Percentiles rank a stretch among this genome's conserved stretches.
These are phyloP conservation scores for Hydropsyche tenuis DNA, from an alignment of 1,140 invertebrate species.

Conservation along the genomic window DNA sequence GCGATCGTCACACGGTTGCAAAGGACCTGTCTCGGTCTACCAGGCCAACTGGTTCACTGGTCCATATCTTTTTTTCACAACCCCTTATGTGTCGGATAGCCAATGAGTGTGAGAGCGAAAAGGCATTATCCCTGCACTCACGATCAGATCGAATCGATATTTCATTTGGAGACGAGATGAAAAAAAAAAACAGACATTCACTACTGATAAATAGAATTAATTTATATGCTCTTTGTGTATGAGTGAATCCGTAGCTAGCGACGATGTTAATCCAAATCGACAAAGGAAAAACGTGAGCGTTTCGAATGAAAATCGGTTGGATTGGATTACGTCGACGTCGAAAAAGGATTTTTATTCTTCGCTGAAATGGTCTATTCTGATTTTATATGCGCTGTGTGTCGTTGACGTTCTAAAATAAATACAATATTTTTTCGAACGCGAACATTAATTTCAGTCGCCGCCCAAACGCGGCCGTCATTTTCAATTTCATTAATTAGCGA, in stretches of 20 bases:
- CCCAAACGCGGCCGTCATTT: background rate
- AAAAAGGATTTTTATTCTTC: too few species aligned
- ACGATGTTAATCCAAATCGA: slow-evolving; percentile 1
- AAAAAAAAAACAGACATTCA: background rate
- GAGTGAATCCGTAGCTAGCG: background rate
- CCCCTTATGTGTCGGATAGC: background rate
- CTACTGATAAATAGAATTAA: background rate
- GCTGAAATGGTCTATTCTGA: too few species aligned
- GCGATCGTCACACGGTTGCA: slow-evolving; percentile 21
- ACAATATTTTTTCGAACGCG: background rate
- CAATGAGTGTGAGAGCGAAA: too few species aligned
- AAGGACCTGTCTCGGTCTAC: slow-evolving; percentile 21
- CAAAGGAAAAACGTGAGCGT: slow-evolving; percentile 7
- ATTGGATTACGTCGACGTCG: background rate
- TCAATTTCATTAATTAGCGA: background rate
- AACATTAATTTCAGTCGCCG: too few species aligned
- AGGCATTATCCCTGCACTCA: background rate
- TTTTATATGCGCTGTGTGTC: too few species aligned
- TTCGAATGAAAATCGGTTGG: background rate
- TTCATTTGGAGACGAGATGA: background rate
- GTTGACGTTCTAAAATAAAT: too few species aligned
- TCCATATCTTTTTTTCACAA: slow-evolving; percentile 27
- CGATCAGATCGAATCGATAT: background rate
- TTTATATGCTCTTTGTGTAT: background rate
- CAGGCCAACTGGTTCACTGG: slow-evolving; percentile 14